Evolutionary conservation across 2,797 vertebrate species (phyloP).

Genomic region (Lepilemur ruficaudatus): DNA sequence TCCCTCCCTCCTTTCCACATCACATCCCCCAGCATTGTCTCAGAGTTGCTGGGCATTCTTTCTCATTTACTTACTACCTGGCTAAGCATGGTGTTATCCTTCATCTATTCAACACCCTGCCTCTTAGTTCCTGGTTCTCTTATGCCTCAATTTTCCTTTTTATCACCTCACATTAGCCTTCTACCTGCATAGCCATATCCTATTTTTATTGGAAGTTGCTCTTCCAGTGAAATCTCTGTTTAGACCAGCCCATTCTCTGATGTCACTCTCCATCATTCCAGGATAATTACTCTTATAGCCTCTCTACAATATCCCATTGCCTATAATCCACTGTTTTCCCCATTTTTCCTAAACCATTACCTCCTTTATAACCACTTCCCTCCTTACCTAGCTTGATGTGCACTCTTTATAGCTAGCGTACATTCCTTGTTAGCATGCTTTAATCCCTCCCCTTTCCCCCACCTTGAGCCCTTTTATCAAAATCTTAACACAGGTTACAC

Average conservation of each 20-base stretch:
- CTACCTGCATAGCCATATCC: background rate
- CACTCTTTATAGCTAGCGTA: background rate
- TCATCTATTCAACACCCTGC: background rate
- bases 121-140: background rate
- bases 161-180: background rate
- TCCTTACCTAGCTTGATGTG: background rate
- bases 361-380: background rate
- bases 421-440: background rate
- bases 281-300: background rate
- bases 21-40: background rate
- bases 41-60: background rate
- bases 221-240: background rate
- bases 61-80: background rate
- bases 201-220: background rate
- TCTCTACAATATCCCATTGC: background rate
- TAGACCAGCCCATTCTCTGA: background rate
- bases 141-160: background rate
- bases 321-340: background rate
- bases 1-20: rapidly evolving
- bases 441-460: background rate
- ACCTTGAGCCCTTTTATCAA: background rate
- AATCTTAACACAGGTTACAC: background rate
- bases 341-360: background rate
- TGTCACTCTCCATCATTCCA: background rate
- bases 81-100: background rate